Evolutionary conservation across 1,140 invertebrate genomes (phyloP), one percentile per base, ranked within the genome.

Genomic region (Whitmania pigra): DNA sequence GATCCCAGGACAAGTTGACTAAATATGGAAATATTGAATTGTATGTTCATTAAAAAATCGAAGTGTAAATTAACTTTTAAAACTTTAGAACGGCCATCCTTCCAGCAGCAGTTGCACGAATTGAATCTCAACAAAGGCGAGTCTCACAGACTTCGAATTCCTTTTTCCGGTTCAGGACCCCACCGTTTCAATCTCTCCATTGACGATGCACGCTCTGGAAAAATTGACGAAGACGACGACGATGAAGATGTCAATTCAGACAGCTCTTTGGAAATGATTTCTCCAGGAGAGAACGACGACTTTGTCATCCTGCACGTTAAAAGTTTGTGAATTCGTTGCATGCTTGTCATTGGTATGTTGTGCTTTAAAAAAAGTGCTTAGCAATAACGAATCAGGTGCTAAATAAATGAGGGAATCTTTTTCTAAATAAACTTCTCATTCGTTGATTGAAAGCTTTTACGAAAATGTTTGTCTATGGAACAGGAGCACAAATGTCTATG

Each of bases 151-250:
- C 57, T 25, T 7, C 22, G 57, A 3, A 63, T 63, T 7, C 22
- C 57, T 25, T 63, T 63, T 63, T 63, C 57, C 11, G 57, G 57
- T 31, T 63, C 57, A 2, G 13, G 11, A 13, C 57, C 57, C 11
- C 57, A 63, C 20, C 57, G 57, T 4, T 63, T 63, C 57, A 63
- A 63, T 63, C 57, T 63, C 22, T 63, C 57, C 11, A 63, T 63
- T 7, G 57, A 63, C 57, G 57, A 63, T 20, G 22, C 29, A 25
- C 22, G 29, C 11, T 13, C 0, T n/a, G 57, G 22, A 63, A 63
- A 63, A 31, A 25, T 5, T 57, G 57, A n/a, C 29, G 57, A 31
- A 1, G 57, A 63, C 57, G 57, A 63, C 29, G 57, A 63, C 29
- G 20, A 63, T n/a, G 57, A 63, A 7, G 15, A 63, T 18, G 15